Evolutionary conservation across 1,140 invertebrate species (phyloP), one percentile per base, ranked within the genome.

Genomic region (Cyclina sinensis): DNA sequence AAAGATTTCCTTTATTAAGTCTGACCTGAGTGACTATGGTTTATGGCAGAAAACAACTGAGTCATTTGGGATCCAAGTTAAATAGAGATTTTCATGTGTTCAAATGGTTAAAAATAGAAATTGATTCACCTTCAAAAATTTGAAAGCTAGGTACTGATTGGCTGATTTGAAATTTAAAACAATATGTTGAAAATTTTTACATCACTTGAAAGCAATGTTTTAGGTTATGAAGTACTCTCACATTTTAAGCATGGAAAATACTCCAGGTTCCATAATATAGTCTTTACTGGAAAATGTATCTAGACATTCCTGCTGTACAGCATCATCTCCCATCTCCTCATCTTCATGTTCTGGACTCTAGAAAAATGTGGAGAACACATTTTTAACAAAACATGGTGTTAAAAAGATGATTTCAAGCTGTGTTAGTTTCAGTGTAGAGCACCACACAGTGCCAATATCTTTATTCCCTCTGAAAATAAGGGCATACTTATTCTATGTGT

Each of bases 231-330:
- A 14, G 16, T 4, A 48, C 1, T 4, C 57, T 90, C 90, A 98
- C 97, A 97, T 97, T 96, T 99, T 99, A 0, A 99, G 96, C 92
- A 99, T 98, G 24, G 97, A 97, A 94, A 99, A 99, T 92, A 99
- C 99, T 27, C 98, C 98, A 24, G 99, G 98, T 95, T 99, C 99
- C 99, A 99, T 99, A 81, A 99, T 99, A 95, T 98, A 99, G 96
- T 99, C 99, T 18, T 98, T 91, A 37, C 90, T 94, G 48, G 90
- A 90, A 89, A 96, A 94, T 54, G 89, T 87, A 32, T 98, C 97
- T 59, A 99, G 96, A 94, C 98, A 99, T 96, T 99, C 98, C 92
- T 97, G 97, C 70, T 98, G 96, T 21, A 98, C 97, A 96, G 98
- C 97, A 93, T 98, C 97, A 30, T 98, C 97, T 95, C 98, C 98